Conservation (phyloP, 2,113 vertebrate species). For the Phylloscopus trochilus region DNA sequence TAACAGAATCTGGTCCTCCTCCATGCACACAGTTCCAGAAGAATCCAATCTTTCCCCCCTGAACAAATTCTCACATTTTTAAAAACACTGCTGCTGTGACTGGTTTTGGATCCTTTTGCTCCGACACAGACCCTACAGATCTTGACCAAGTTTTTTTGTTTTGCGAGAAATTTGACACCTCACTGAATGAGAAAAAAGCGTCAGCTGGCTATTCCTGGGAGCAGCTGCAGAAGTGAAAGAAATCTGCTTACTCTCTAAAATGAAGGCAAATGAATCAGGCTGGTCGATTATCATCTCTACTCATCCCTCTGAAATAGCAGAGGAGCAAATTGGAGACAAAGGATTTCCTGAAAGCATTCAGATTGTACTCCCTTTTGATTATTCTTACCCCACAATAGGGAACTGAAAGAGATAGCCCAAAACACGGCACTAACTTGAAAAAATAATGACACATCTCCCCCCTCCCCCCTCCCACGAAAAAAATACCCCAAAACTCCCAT, state of each 20-base stretch:
- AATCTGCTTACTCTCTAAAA: conserved; percentile 20
- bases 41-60: not conserved
- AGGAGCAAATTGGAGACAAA: not conserved
- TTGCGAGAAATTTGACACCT: not conserved
- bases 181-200: not conserved
- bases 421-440: not conserved
- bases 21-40: not conserved
- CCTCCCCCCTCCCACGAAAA: too few species aligned
- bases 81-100: not conserved
- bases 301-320: not conserved
- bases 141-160: not conserved
- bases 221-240: not conserved
- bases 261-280: not conserved
- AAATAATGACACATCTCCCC: fast-evolving
- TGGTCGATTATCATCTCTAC: not conserved
- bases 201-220: not conserved
- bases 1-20: not conserved
- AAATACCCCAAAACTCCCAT: not conserved
- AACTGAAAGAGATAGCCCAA: not conserved
- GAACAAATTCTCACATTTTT: not conserved
- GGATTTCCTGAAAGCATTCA: not conserved
- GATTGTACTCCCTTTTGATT: not conserved
- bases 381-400: not conserved
- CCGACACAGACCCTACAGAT: not conserved
- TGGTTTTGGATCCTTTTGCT: not conserved